These are phyloP conservation scores for Sminthurinus aureus DNA, from an alignment of 2,888 invertebrate genomes.

Conservation along the genomic window DNA sequence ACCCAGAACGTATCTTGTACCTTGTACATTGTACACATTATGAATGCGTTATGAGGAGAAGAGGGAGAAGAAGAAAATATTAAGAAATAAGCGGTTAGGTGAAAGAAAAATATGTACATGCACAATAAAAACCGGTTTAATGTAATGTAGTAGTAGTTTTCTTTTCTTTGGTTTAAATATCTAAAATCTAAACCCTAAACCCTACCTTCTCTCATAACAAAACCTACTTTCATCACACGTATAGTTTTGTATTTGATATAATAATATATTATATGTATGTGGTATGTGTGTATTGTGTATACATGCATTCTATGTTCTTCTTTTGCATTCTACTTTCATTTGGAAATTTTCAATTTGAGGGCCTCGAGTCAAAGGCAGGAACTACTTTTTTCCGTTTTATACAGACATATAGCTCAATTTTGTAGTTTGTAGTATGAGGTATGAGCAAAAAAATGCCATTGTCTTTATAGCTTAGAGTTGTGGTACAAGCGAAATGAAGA, in stretches of 20 bases:
- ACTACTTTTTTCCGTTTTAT: neutral
- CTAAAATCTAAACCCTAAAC: neutral
- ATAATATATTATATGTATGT: no score
- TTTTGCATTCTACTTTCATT: slow-evolving; percentile 25
- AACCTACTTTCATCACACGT: slow-evolving; percentile 3
- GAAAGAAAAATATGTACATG: slow-evolving; percentile 4
- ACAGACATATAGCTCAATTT: neutral
- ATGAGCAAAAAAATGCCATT: neutral
- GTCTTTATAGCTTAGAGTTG: neutral
- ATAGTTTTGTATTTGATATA: no score
- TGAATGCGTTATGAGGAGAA: neutral
- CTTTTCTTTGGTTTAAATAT: no score
- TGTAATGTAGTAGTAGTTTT: no score
- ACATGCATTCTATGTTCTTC: slow-evolving; percentile 1
- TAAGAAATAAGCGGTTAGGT: neutral
- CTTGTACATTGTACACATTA: neutral
- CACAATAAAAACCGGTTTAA: slow-evolving; percentile 24
- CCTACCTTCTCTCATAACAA: slow-evolving; percentile 19
- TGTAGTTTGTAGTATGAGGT: neutral
- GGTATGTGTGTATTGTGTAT: no score
- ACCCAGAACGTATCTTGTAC: neutral
- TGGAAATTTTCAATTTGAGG: neutral
- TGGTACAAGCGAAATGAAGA: neutral
- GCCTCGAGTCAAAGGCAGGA: neutral
- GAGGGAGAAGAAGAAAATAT: neutral